phyloP scores from a whole-genome alignment of 2,797 vertebrate species.

The Pangasius sanitwongsei region DNA sequence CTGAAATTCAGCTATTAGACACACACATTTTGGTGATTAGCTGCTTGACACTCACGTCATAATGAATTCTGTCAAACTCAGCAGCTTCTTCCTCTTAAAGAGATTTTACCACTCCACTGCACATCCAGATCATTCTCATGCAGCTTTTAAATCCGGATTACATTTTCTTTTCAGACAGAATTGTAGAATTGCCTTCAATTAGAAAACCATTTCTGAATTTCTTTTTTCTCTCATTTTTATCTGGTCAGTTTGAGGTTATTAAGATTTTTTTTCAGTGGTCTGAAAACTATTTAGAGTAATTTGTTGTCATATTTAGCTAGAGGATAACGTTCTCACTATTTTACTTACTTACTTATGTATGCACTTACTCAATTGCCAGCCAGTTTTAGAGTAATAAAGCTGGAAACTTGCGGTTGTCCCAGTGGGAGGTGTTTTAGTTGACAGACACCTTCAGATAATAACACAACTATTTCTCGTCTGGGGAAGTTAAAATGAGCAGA shows the following conservation, averaged over 20 bases:
- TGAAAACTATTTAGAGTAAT: neutral
- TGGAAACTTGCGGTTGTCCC: neutral
- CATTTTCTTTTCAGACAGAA: neutral
- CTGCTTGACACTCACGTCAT: neutral
- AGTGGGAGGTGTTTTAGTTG: neutral
- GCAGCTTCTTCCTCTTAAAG: neutral
- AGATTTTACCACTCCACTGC: neutral
- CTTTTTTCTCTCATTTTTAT: neutral
- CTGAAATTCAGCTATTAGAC: neutral
- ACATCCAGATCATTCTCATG: neutral
- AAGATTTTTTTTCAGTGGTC: neutral
- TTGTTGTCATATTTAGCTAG: neutral
- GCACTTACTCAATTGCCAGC: too few relatives aligned
- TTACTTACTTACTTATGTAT: neutral
- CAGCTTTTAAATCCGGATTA: neutral
- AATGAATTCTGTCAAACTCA: neutral
- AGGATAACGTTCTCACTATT: neutral
- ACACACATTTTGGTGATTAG: neutral
- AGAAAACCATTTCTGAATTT: neutral
- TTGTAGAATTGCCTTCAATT: neutral
- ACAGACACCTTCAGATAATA: constrained; percentile 4
- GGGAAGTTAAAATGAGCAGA: constrained; percentile 14
- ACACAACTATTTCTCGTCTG: neutral
- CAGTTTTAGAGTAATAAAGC: neutral
- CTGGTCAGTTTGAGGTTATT: neutral